Conservation (phyloP, 2,113 vertebrate genomes). For the Cygnus buccinator region DNA sequence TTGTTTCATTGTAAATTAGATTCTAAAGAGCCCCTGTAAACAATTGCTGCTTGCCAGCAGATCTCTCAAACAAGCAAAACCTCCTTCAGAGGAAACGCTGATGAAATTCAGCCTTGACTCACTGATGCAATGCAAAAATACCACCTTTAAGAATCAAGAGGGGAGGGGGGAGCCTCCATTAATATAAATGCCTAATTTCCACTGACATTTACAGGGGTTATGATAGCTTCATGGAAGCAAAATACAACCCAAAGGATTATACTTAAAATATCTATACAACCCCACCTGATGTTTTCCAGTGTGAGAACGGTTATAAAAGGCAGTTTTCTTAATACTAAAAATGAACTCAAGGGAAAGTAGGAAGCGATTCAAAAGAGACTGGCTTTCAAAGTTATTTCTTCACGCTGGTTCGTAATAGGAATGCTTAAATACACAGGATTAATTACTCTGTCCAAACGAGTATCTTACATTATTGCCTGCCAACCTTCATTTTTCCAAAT, state of each 20-base stretch:
- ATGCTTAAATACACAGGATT: conserved; percentile 12
- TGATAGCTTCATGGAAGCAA: conserved; percentile 50
- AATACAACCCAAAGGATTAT: conserved; percentile 55
- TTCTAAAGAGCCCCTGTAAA: conserved; percentile 61
- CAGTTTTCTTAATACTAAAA: conserved; percentile 51
- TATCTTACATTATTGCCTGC: background rate
- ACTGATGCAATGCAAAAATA: conserved; percentile 31
- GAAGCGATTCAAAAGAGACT: background rate
- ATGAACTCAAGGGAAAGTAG: conserved; percentile 36
- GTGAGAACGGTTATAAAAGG: conserved; percentile 35
- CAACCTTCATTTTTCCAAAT: background rate
- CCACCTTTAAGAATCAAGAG: background rate
- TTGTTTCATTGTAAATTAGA: conserved; percentile 69
- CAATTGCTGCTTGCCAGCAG: conserved; percentile 40
- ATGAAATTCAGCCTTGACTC: conserved; percentile 53
- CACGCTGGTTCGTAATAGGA: background rate
- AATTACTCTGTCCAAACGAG: background rate
- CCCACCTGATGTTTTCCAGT: conserved; percentile 43
- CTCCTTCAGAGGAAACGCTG: conserved; percentile 48
- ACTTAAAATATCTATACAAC: conserved; percentile 41
- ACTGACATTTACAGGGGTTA: conserved; percentile 66
- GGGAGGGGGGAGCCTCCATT: background rate
- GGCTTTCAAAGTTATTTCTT: conserved; percentile 3
- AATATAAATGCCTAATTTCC: conserved; percentile 62
- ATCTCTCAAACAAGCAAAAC: conserved; percentile 25